Conservation (phyloP, 2,797 vertebrate species). For the Capromys pilorides region DNA sequence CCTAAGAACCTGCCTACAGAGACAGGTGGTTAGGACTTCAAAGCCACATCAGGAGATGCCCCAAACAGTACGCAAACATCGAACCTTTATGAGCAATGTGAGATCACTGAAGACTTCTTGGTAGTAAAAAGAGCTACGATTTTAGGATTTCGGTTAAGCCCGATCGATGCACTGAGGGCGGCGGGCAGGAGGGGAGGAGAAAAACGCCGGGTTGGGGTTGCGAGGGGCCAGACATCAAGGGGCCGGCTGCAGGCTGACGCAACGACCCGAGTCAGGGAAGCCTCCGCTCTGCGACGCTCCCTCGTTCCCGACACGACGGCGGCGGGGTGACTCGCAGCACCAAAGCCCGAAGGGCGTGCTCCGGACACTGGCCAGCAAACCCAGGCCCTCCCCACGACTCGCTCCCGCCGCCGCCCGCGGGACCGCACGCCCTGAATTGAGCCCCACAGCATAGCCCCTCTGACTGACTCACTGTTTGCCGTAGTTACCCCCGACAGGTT, state of each 20-base stretch:
- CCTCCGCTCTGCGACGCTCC: background rate
- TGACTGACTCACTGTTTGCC: slow-evolving; percentile 93
- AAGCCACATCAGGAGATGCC: background rate
- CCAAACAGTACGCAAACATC: background rate
- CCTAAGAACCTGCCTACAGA: background rate
- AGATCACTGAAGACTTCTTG: background rate
- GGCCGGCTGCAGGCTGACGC: background rate
- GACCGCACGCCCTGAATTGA: rapidly evolving
- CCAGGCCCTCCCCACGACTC: no score
- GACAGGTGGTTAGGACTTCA: background rate
- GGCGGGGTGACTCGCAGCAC: background rate
- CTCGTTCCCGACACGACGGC: background rate
- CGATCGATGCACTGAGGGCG: background rate
- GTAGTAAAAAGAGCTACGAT: background rate
- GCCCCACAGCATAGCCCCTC: background rate
- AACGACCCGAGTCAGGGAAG: background rate
- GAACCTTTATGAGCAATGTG: background rate
- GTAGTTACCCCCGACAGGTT: slow-evolving; percentile 89
- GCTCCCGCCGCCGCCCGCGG: background rate
- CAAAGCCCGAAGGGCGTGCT: no score
- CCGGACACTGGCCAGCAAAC: no score
- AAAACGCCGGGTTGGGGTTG: rapidly evolving
- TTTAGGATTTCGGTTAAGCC: no score
- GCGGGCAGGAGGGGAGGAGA: background rate
- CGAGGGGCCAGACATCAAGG: background rate